Evolutionary conservation across 2,888 invertebrate genomes (phyloP).

Genomic region (Ptychoptera contaminata): DNA sequence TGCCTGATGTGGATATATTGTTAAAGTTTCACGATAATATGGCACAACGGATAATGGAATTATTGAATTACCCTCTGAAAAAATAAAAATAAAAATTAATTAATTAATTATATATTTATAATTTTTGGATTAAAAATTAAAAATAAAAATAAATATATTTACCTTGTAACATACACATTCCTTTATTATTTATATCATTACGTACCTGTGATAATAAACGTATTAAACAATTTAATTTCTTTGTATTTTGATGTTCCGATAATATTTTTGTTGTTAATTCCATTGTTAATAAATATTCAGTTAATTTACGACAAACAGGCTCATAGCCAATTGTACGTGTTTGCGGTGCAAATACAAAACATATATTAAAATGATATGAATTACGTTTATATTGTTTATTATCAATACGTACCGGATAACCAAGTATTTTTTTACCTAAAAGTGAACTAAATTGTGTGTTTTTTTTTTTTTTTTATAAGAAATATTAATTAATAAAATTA

Average conservation of each 20-base stretch:
- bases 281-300: conserved; percentile 59
- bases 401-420: conserved; percentile 64
- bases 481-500: too few relatives aligned
- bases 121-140: conserved; percentile 9
- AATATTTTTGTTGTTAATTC: conserved; percentile 60
- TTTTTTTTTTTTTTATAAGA: too few relatives aligned
- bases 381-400: conserved; percentile 66
- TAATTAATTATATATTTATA: too few relatives aligned
- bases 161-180: conserved; percentile 56
- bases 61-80: conserved; percentile 52
- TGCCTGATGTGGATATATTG: conserved; percentile 62
- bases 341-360: conserved; percentile 65
- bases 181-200: conserved; percentile 50
- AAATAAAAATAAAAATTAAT: conserved; percentile 6
- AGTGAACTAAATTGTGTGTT: conserved; percentile 40
- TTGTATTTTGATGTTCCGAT: conserved; percentile 41
- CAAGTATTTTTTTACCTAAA: conserved; percentile 57
- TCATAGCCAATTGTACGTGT: conserved; percentile 66
- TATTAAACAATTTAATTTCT: conserved; percentile 44
- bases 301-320: conserved; percentile 64
- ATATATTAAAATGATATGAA: conserved; percentile 68
- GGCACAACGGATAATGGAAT: conserved; percentile 61
- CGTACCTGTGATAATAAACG: conserved; percentile 45
- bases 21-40: conserved; percentile 51
- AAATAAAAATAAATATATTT: conserved; percentile 5